A percentile compares a stretch with the other conserved stretches of the same genome.
Conservation (phyloP, 1,140 invertebrate genomes). For the Galleria mellonella region DNA sequence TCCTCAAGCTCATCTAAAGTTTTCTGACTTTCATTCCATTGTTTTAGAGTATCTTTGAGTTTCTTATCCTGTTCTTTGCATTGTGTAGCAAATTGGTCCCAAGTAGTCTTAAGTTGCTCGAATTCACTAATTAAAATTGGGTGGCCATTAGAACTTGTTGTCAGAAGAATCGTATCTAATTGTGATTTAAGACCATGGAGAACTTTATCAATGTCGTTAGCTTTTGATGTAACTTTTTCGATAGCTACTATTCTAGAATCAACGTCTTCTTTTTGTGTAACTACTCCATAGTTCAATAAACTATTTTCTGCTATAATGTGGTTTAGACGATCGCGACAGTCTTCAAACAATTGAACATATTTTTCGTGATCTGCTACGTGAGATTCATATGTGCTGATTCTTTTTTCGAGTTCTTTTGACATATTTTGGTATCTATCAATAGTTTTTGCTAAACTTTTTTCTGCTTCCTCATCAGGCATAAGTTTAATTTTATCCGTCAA, state of each 20-base stretch:
- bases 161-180: conserved; percentile 82
- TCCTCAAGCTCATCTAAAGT: conserved; percentile 83
- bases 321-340: conserved; percentile 83
- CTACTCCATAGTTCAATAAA: conserved; percentile 79
- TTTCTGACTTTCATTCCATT: conserved; percentile 87
- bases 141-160: conserved; percentile 88
- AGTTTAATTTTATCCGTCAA: conserved; percentile 84
- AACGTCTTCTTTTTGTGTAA: conserved; percentile 83
- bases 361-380: conserved; percentile 88
- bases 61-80: conserved; percentile 81
- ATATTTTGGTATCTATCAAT: conserved; percentile 82
- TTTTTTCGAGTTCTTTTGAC: conserved; percentile 79
- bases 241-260: conserved; percentile 84
- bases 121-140: conserved; percentile 83
- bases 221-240: conserved; percentile 83
- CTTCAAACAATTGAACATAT: conserved; percentile 85
- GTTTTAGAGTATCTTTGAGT: conserved; percentile 81
- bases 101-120: conserved; percentile 83
- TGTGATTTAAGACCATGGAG: conserved; percentile 83
- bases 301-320: conserved; percentile 81
- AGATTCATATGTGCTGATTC: conserved; percentile 80
- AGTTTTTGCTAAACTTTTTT: conserved; percentile 80
- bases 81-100: conserved; percentile 84
- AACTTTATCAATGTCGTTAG: conserved; percentile 83
- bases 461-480: conserved; percentile 84